These are phyloP conservation scores for Rhodophaea formosa DNA, from an alignment of 2,888 invertebrate genomes.

Conservation along the genomic window DNA sequence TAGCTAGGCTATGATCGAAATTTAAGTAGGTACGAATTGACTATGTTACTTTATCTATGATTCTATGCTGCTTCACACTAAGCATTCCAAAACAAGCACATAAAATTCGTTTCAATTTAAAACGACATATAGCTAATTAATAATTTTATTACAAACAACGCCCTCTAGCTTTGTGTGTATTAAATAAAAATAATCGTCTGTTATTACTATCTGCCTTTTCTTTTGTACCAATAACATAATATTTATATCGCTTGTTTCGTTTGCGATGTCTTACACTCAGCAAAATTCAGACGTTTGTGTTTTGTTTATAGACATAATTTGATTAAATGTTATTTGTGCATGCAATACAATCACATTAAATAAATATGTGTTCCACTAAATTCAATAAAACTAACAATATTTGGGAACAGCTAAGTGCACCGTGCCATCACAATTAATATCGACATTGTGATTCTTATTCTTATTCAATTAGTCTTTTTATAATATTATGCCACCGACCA, in stretches of 20 bases:
- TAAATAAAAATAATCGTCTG: too few species aligned
- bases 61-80: constrained; percentile 24
- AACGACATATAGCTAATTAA: constrained; percentile 25
- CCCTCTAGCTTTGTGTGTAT: too few species aligned
- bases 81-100: constrained; percentile 27
- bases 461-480: constrained; percentile 35
- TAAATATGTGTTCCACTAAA: constrained; percentile 12
- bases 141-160: too few species aligned
- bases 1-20: constrained; percentile 37
- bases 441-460: constrained; percentile 46
- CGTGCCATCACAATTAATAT: constrained; percentile 62
- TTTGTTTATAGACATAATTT: too few species aligned
- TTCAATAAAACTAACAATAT: constrained; percentile 17
- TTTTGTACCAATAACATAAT: too few species aligned
- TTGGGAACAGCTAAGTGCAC: constrained; percentile 62
- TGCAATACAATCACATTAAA: constrained; percentile 17
- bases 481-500: background rate
- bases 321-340: constrained; percentile 13
- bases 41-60: constrained; percentile 42
- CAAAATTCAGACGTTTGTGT: too few species aligned
- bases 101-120: constrained; percentile 22
- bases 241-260: too few species aligned
- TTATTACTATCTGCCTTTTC: too few species aligned
- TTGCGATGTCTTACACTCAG: too few species aligned
- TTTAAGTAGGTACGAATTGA: constrained; percentile 43